Evolutionary conservation across 2,113 vertebrate species (phyloP).

Genomic region (Muscicapa adusta): DNA sequence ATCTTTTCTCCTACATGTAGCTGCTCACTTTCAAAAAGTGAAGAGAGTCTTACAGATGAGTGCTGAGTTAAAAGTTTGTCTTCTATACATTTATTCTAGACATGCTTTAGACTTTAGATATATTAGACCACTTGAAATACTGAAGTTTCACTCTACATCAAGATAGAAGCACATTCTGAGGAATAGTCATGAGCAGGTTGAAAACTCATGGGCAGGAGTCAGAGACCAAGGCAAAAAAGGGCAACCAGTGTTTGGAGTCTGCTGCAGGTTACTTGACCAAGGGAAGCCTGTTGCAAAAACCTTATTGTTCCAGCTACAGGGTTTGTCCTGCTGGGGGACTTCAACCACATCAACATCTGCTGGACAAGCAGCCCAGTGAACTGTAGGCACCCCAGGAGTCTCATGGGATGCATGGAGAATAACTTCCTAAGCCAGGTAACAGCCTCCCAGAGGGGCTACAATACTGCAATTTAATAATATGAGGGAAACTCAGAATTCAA

Average conservation of each 20-base stretch:
- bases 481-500: neutral
- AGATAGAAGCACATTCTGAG: neutral
- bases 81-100: neutral
- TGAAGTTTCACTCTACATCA: neutral
- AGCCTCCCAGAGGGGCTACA: neutral
- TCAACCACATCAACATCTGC: neutral
- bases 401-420: neutral
- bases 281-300: neutral
- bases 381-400: neutral
- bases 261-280: neutral
- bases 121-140: neutral
- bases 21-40: neutral
- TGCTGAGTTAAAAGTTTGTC: neutral
- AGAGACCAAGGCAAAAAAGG: neutral
- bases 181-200: neutral
- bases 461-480: neutral
- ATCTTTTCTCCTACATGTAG: neutral
- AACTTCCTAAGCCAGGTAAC: neutral
- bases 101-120: accelerated
- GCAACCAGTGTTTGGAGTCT: neutral
- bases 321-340: neutral
- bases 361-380: neutral
- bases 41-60: neutral
- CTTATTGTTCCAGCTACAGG: neutral
- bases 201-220: neutral